Conservation (phyloP, 2,113 vertebrate species). For the Hydrochoerus hydrochaeris region DNA sequence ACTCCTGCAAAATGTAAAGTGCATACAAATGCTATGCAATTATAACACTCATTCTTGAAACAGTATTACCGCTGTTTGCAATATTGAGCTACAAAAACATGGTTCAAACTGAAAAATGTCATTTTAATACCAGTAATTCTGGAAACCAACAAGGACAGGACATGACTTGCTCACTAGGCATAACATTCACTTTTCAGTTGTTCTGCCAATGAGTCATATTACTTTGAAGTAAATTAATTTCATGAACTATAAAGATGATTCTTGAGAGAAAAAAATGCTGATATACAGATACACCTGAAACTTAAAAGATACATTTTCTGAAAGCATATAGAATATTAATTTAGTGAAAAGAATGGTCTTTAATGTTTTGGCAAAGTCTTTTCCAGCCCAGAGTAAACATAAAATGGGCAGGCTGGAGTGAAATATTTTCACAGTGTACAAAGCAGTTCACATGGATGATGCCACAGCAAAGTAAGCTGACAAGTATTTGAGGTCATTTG, state of each 20-base stretch:
- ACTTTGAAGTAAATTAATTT: constrained; percentile 41
- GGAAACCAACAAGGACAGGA: background rate
- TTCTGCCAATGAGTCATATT: constrained; percentile 44
- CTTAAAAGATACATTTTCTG: constrained; percentile 50
- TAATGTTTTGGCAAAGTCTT: constrained; percentile 80
- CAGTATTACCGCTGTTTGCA: constrained; percentile 55
- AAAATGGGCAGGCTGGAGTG: constrained; percentile 62
- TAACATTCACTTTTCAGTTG: constrained; percentile 17
- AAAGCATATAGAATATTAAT: constrained; percentile 66
- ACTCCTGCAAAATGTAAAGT: constrained; percentile 76
- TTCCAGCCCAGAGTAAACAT: constrained; percentile 76
- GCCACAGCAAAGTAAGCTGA: constrained; percentile 73
- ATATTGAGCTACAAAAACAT: constrained; percentile 53
- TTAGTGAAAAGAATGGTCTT: constrained; percentile 68
- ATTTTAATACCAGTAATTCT: background rate
- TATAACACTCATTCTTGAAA: constrained; percentile 62
- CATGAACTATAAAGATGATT: background rate
- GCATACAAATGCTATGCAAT: constrained; percentile 69
- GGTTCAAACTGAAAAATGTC: constrained; percentile 56
- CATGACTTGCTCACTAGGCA: constrained; percentile 33
- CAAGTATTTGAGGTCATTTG: constrained; percentile 72
- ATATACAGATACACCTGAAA: constrained; percentile 59
- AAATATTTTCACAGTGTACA: constrained; percentile 78
- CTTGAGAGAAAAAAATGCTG: background rate
- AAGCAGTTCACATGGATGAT: constrained; percentile 69